Evolutionary conservation across 1,140 invertebrate species (phyloP).

Genomic region (Pogonomyrmex californicus): DNA sequence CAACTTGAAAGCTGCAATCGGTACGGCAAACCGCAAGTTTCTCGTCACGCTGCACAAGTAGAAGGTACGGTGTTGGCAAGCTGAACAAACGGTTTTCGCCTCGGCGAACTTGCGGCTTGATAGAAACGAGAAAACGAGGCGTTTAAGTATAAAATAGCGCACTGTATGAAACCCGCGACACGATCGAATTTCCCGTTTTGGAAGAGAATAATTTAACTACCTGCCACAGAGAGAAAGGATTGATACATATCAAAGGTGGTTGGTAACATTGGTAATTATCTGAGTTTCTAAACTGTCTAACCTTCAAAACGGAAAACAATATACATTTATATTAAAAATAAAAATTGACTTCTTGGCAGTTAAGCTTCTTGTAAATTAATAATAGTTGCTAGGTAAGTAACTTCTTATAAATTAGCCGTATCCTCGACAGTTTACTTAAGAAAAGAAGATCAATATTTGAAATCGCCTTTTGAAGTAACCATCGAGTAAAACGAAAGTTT

Average conservation of each 20-base stretch:
- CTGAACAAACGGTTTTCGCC: slow-evolving; percentile 18
- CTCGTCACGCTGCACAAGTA: neutral
- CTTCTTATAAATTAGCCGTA: no score
- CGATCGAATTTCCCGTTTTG: neutral
- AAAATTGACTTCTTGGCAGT: no score
- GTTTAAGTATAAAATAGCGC: neutral
- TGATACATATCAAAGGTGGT: neutral
- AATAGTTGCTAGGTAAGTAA: no score
- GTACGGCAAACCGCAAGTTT: slow-evolving; percentile 40
- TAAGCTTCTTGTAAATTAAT: no score
- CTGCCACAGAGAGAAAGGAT: neutral
- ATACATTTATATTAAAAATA: no score
- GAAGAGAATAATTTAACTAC: neutral
- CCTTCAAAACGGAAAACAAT: no score
- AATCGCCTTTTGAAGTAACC: neutral
- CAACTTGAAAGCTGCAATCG: slow-evolving; percentile 25
- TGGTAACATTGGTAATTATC: no score
- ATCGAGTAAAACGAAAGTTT: neutral
- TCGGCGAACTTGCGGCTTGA: slow-evolving; percentile 27
- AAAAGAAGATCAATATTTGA: neutral
- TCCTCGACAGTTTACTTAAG: neutral
- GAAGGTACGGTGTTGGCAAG: neutral
- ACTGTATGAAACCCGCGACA: neutral
- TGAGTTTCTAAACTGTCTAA: no score
- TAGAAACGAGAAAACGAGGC: neutral